These are phyloP conservation scores for Cantharis flavilabris DNA, from an alignment of 2,888 invertebrate genomes.

Conservation along the genomic window DNA sequence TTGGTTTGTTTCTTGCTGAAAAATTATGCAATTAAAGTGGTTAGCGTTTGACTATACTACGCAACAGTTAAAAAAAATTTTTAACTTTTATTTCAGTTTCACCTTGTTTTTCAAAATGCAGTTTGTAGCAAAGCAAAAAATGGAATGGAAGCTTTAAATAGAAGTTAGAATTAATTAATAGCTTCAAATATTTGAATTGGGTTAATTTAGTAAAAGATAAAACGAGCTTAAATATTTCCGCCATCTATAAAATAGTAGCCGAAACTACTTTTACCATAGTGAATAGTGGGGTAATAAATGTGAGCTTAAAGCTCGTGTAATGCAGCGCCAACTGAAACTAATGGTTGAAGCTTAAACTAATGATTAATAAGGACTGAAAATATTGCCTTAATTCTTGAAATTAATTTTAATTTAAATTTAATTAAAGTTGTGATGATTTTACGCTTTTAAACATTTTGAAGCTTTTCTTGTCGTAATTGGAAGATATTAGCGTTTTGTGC, in stretches of 20 bases:
- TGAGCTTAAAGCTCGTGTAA: conserved; percentile 12
- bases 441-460: background rate
- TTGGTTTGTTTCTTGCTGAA: too few relatives aligned
- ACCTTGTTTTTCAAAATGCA: background rate
- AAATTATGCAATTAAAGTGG: too few relatives aligned
- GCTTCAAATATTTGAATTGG: background rate
- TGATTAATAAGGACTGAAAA: background rate
- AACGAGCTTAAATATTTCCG: conserved; percentile 31
- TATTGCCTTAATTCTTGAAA: background rate
- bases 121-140: background rate
- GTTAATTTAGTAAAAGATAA: background rate
- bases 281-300: conserved; percentile 15
- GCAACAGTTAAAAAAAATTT: too few relatives aligned
- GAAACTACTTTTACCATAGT: conserved; percentile 38
- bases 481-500: background rate
- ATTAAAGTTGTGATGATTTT: background rate
- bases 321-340: conserved; percentile 2
- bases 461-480: background rate
- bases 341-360: background rate
- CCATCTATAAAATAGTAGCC: conserved; percentile 49
- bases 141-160: background rate
- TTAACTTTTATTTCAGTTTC: too few relatives aligned
- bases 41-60: too few relatives aligned
- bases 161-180: background rate
- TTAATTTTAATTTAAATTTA: background rate